Base-by-base conservation (phyloP, 2,888 invertebrate species). In the Prosopocoilus inquinatus region DNA sequence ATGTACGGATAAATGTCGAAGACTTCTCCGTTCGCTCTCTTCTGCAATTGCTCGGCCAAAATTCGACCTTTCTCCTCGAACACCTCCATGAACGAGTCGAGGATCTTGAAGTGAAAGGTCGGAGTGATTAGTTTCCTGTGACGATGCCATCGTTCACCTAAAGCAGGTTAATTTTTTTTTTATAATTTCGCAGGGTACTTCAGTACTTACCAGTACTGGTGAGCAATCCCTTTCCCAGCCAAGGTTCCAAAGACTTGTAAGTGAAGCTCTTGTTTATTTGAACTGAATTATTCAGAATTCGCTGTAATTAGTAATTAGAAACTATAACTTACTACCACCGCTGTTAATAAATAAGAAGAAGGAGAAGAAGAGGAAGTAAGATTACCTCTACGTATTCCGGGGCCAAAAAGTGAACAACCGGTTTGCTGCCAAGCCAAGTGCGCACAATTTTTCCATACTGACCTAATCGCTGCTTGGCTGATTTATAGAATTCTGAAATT, bases 91-190 rank as follows among this genome's bases (percentile, higher is more conserved):
- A 72, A 70, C 34, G 53, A 57, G 47, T 73, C 73, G 44, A 72
- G 59, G 32, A 72, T 67, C 58, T 66, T 65, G 59, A 73, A 72
- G 57, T 73, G 73, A 49, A 73, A 73, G 13, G 71, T 64, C 8
- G 70, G 70, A 8, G 70, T 70, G 57, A 70, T 62, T 46, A 70
- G 38, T 57, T 66, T 68, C 12, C 69, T 59, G 52, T 67, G 67
- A 3, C 48, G 52, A 13, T 64, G 65, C 70, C 71, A 71, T 59
- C 67, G 67, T 28, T 43, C 47, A 35, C 64, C 66, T 66, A 36
- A 28, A 5, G 7, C 20, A 28, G 3, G 7, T 28, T 28, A 28
- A 28, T 28, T 28, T 28, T 5, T 5, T 28, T 28, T 28, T 28
- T 5, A 28, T 28, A 28, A 28, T 28, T 28, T 5, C 12, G n/a